Percentiles rank a stretch among this genome's conserved stretches.
These are phyloP conservation scores for Syrphus vitripennis DNA, from an alignment of 2,888 invertebrate species.

Conservation along the genomic window DNA sequence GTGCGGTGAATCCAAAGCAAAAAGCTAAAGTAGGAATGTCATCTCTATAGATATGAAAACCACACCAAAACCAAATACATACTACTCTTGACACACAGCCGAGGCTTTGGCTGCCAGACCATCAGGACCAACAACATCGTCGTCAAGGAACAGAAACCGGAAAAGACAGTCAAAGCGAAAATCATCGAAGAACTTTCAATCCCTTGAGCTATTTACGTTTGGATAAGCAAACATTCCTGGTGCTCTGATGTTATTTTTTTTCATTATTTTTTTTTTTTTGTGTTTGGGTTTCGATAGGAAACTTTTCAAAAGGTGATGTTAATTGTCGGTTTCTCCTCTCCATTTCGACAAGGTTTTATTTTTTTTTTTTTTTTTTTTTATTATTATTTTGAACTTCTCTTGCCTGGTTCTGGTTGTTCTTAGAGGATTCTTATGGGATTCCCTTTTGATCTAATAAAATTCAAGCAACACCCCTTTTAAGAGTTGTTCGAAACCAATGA, in stretches of 20 bases:
- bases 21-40: slow-evolving; percentile 22
- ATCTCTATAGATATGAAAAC: slow-evolving; percentile 16
- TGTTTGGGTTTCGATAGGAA: background rate
- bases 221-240: slow-evolving; percentile 56
- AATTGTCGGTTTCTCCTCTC: slow-evolving; percentile 19
- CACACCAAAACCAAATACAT: slow-evolving; percentile 1
- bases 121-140: slow-evolving; percentile 7
- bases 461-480: background rate
- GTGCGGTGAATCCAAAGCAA: background rate
- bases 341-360: background rate
- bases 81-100: slow-evolving; percentile 31
- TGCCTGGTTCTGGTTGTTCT: background rate
- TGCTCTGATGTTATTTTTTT: slow-evolving; percentile 24
- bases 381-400: too few species aligned
- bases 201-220: slow-evolving; percentile 63
- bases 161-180: slow-evolving; percentile 55
- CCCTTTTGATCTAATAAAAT: slow-evolving; percentile 1
- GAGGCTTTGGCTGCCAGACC: background rate
- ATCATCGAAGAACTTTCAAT: slow-evolving; percentile 56
- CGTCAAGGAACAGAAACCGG: slow-evolving; percentile 13
- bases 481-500: slow-evolving; percentile 23
- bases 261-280: slow-evolving; percentile 2
- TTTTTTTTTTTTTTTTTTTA: background rate
- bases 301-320: slow-evolving; percentile 36
- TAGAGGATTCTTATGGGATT: background rate